phyloP scores from a whole-genome alignment of 92 coral and sea anemone species.

The Pocillopora grandis region DNA sequence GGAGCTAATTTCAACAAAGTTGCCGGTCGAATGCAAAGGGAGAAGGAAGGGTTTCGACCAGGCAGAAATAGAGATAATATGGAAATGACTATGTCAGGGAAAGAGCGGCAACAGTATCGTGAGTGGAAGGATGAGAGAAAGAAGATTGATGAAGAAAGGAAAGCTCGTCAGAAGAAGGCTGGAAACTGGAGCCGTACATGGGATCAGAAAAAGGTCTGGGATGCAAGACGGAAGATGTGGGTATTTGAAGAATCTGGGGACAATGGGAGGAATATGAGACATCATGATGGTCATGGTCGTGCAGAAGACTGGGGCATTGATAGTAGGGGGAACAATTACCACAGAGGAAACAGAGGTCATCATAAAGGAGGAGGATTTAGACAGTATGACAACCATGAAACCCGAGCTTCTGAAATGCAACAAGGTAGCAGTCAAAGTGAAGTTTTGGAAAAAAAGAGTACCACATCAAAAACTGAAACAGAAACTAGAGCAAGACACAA shows the following conservation, averaged over 20 bases:
- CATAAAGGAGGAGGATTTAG: not conserved
- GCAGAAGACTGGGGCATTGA: conserved; percentile 28
- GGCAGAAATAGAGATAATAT: conserved; percentile 32
- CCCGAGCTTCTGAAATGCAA: not conserved
- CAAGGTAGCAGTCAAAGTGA: not conserved
- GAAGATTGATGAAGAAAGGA: conserved; percentile 66
- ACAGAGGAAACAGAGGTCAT: not conserved
- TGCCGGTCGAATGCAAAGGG: conserved; percentile 62
- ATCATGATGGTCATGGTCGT: not conserved
- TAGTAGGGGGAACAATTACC: not conserved
- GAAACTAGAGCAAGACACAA: not conserved
- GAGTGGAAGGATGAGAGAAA: conserved; percentile 80
- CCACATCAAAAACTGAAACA: not conserved
- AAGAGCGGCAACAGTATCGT: conserved; percentile 61
- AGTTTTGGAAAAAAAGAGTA: not conserved
- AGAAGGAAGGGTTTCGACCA: conserved; percentile 26
- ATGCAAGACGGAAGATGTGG: conserved; percentile 33
- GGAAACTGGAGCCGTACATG: conserved; percentile 81
- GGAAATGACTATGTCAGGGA: conserved; percentile 79
- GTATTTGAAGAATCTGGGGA: not conserved
- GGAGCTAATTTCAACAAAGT: conserved; percentile 70
- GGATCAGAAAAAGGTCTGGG: conserved; percentile 68
- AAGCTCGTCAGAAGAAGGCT: conserved; percentile 65
- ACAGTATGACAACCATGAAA: not conserved
- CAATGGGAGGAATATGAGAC: not conserved